Conservation (phyloP, 2,888 invertebrate species). For the Onthophagus sagittarius region DNA sequence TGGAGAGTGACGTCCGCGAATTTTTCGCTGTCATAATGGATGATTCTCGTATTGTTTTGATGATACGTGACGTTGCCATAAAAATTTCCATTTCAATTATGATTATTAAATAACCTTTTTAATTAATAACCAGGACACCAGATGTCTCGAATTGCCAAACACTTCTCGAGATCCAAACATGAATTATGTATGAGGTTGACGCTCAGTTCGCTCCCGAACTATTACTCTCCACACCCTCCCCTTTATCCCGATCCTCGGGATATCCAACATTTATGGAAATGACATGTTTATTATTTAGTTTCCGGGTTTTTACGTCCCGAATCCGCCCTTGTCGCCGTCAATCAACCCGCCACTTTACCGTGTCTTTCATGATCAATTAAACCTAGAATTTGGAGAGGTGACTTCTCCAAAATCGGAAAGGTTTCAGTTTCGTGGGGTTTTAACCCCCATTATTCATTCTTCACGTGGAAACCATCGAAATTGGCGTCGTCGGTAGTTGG, state of each 20-base stretch:
- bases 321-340: not conserved
- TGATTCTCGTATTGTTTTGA: not conserved
- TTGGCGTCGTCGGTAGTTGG: not conserved
- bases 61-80: not conserved
- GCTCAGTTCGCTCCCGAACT: not conserved
- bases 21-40: not conserved
- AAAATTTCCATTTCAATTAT: too few relatives aligned
- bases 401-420: too few relatives aligned
- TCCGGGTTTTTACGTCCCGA: not conserved
- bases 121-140: not conserved
- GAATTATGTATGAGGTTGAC: not conserved
- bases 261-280: not conserved
- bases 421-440: too few relatives aligned
- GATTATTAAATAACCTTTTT: too few relatives aligned
- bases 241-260: not conserved
- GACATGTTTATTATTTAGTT: not conserved
- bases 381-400: not conserved
- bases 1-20: not conserved
- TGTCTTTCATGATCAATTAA: not conserved
- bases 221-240: too few relatives aligned
- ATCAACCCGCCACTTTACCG: not conserved
- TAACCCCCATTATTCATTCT: slow-evolving; percentile 5
- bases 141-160: not conserved
- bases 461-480: not conserved
- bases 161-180: not conserved